Base-by-base conservation (phyloP, 2,113 vertebrate genomes). In the Pungitius pungitius region DNA sequence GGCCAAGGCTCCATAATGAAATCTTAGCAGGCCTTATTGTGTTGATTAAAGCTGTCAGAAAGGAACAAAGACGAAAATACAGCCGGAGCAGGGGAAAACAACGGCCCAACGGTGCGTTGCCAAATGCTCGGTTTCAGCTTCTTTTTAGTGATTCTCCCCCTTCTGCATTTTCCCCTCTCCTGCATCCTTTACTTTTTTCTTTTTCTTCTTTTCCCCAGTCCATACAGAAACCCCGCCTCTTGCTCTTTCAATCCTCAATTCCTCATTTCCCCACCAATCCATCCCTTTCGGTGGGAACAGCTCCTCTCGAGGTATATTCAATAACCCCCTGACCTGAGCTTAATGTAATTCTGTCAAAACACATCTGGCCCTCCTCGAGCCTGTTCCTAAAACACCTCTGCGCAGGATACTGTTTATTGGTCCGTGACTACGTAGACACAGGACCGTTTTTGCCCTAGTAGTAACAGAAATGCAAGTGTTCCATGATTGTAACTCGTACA, bases 31-130 rank as follows among this genome's bases (percentile, higher is more conserved):
- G 84, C 84, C 77, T 88, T 74, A 89, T 88, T 84, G 86, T 85
- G 88, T 88, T 90, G 90, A 92, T 92, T 90, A 91, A 88, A 90
- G 73, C 86, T 89, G 88, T 90, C 88, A 87, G 85, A 88, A 82
- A 78, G 77, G 86, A 90, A 82, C 78, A 72, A 84, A 83, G 78
- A 81, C 78, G 66, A 81, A 87, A 84, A 91, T 87, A 89, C 68
- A 55, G 81, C 58, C 18, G 84, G 43, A 85, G 81, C 77, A 26
- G 60, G 83, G 86, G 84, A 73, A 70, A 87, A 88, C 84, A 74
- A 77, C 58, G 67, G 68, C 67, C 81, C 75, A 78, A 5, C 52
- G 65, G 79, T 65, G 75, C 37, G 40, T 65, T 74, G 22, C 61
- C 43, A 68, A n/a, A 56, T 67, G 33, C 73, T 71, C 71, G 74